These are phyloP conservation scores for Yoshiicerus persimilis DNA, from an alignment of 1,140 invertebrate genomes.

Conservation along the genomic window DNA sequence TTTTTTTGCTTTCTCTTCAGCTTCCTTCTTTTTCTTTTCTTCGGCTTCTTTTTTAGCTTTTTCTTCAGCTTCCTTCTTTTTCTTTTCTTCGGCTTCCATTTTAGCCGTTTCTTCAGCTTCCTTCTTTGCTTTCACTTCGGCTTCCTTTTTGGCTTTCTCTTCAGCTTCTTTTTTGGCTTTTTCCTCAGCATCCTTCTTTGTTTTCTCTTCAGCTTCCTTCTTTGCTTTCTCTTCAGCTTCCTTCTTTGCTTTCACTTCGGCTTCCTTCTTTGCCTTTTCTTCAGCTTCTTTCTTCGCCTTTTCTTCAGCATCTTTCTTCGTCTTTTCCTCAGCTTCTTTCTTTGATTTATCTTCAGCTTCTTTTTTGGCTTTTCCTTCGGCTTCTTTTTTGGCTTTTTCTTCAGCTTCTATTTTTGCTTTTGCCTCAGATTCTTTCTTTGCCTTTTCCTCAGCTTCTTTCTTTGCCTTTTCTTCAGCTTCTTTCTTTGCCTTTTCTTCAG, in stretches of 20 bases:
- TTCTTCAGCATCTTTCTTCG: not conserved
- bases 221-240: not conserved
- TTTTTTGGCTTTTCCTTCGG: conserved; percentile 28
- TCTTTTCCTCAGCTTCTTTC: conserved; percentile 42
- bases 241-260: not conserved
- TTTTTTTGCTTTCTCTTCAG: not conserved
- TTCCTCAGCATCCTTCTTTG: not conserved
- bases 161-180: conserved; percentile 37
- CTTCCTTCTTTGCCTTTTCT: not conserved
- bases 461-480: not conserved
- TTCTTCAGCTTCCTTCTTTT: not conserved
- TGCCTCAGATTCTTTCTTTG: not conserved
- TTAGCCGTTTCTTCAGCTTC: not conserved
- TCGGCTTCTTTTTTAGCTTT: not conserved
- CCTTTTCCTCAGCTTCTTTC: not conserved
- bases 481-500: not conserved
- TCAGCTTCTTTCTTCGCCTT: not conserved
- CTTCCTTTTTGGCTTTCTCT: conserved; percentile 41
- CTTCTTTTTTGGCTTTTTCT: conserved; percentile 49
- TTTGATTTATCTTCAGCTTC: not conserved
- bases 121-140: not conserved
- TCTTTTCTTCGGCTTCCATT: not conserved
- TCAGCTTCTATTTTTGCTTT: conserved; percentile 31
- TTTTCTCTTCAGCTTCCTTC: too few species aligned
- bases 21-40: not conserved